phyloP scores from a whole-genome alignment of 2,113 vertebrate genomes.

The Gadus macrocephalus region DNA sequence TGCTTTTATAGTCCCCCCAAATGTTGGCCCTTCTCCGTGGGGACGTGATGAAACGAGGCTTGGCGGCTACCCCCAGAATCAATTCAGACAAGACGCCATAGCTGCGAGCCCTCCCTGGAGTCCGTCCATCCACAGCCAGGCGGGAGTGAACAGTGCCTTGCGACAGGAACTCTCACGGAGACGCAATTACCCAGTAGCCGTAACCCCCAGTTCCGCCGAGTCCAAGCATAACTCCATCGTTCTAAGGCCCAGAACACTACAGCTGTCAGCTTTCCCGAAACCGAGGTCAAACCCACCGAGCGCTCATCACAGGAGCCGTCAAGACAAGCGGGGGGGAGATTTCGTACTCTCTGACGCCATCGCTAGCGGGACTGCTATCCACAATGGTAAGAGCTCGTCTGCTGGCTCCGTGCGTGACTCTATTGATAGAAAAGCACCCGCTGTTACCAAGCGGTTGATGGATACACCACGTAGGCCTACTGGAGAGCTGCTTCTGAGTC shows the following conservation, averaged over 20 bases:
- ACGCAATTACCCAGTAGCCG: neutral
- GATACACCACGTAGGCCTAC: neutral
- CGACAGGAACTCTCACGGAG: neutral
- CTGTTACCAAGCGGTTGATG: too few species aligned
- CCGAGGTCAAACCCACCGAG: neutral
- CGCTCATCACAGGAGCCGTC: neutral
- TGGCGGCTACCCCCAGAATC: constrained; percentile 37
- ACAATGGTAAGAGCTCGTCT: neutral
- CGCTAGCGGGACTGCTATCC: constrained; percentile 3
- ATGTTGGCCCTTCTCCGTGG: constrained; percentile 39
- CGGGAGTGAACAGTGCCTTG: neutral
- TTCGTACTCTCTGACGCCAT: neutral
- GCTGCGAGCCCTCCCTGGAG: constrained; percentile 1
- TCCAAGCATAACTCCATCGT: neutral
- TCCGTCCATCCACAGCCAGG: neutral
- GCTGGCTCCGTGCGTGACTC: neutral
- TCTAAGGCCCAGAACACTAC: neutral
- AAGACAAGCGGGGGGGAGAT: neutral
- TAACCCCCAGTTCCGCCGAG: neutral
- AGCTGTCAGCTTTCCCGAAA: neutral
- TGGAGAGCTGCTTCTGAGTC: neutral
- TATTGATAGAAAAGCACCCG: neutral
- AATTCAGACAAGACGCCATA: constrained; percentile 42
- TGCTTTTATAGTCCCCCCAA: constrained; percentile 5
- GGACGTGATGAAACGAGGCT: neutral